phyloP scores from a whole-genome alignment of 92 coral and sea anemone genomes.

The Paramuricea clavata region DNA sequence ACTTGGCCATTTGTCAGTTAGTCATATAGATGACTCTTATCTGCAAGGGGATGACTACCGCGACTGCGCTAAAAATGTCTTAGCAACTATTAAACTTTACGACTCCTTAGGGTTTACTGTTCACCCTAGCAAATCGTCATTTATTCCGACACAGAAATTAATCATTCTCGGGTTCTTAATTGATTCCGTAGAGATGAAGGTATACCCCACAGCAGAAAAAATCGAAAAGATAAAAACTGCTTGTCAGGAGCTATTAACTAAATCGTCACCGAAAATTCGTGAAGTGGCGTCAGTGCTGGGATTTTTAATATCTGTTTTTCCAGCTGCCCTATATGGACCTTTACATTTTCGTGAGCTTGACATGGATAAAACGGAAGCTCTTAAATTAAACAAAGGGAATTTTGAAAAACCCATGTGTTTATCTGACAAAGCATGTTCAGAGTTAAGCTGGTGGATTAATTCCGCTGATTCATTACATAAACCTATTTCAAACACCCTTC shows the following conservation, averaged over 20 bases:
- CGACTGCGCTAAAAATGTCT: constrained; percentile 50
- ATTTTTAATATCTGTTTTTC: constrained; percentile 52
- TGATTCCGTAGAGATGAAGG: constrained; percentile 69
- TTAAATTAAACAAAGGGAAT: constrained; percentile 49
- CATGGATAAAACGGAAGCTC: constrained; percentile 51
- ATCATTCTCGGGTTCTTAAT: constrained; percentile 29
- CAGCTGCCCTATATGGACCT: constrained; percentile 46
- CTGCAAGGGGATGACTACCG: constrained; percentile 56
- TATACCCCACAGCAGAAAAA: constrained; percentile 38
- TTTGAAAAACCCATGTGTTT: constrained; percentile 44
- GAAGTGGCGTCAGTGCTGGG: constrained; percentile 66
- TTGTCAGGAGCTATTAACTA: constrained; percentile 39
- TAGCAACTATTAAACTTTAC: constrained; percentile 34
- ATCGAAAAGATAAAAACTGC: constrained; percentile 5
- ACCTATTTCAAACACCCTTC: not conserved
- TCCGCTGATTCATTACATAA: not conserved
- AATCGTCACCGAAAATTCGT: constrained; percentile 44
- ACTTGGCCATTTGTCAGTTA: constrained; percentile 51
- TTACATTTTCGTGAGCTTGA: constrained; percentile 41
- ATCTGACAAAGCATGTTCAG: constrained; percentile 27
- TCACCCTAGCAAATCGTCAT: constrained; percentile 53
- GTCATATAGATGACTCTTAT: constrained; percentile 62
- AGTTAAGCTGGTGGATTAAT: constrained; percentile 48
- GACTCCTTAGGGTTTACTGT: constrained; percentile 45
- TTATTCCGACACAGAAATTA: constrained; percentile 30